These are phyloP conservation scores for Epiperipatus broadwayi DNA, from an alignment of 2,888 invertebrate genomes.

Conservation along the genomic window DNA sequence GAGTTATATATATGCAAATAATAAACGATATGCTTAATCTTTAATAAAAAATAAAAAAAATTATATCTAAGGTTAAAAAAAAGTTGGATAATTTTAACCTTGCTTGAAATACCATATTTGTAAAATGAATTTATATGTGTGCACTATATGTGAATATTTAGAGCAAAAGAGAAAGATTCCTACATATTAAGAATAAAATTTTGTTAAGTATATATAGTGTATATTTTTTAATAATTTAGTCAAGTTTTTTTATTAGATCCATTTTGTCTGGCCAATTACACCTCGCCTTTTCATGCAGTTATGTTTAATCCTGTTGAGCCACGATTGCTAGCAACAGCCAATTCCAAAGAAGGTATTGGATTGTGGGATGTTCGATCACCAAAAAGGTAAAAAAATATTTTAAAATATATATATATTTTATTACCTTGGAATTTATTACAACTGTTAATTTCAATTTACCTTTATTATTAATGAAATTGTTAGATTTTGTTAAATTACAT, in stretches of 20 bases:
- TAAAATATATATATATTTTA: conserved; percentile 12
- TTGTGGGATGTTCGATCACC: conserved; percentile 74
- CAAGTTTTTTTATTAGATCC: conserved; percentile 32
- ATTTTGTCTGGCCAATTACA: conserved; percentile 46
- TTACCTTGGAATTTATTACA: conserved; percentile 11
- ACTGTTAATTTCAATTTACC: not conserved
- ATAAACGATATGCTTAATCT: too few relatives aligned
- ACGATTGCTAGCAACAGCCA: conserved; percentile 62
- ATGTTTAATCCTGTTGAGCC: conserved; percentile 74
- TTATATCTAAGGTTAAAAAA: too few relatives aligned
- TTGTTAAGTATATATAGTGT: too few relatives aligned
- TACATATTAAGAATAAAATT: too few relatives aligned
- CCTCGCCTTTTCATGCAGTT: conserved; percentile 75
- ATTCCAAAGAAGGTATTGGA: conserved; percentile 67
- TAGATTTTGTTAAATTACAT: conserved; percentile 7
- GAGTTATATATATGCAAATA: too few relatives aligned
- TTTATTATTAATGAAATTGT: conserved; percentile 9
- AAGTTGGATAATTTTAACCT: too few relatives aligned
- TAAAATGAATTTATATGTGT: too few relatives aligned
- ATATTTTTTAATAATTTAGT: too few relatives aligned
- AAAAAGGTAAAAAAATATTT: conserved; percentile 43
- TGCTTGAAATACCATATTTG: too few relatives aligned
- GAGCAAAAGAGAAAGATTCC: too few relatives aligned
- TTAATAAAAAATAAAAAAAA: too few relatives aligned
- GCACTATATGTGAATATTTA: too few relatives aligned